Conservation (phyloP, 2,888 invertebrate genomes). For the Lasioglossum malachurum region DNA sequence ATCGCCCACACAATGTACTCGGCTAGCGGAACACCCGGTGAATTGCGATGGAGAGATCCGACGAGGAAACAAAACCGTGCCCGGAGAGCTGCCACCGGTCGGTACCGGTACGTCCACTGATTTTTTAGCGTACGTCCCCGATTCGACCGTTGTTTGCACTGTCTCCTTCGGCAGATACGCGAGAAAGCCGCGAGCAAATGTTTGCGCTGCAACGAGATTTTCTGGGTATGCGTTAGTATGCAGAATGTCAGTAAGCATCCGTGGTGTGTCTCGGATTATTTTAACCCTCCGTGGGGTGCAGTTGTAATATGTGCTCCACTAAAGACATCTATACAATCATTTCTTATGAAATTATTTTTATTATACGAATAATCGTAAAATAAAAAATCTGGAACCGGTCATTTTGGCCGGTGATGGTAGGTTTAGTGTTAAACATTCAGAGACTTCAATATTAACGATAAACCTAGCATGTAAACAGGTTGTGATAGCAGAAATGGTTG, state of each 20-base stretch:
- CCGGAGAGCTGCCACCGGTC: slow-evolving; percentile 24
- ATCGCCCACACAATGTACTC: slow-evolving; percentile 46
- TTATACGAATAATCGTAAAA: too few species aligned
- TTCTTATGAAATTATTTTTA: too few species aligned
- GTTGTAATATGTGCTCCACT: too few species aligned
- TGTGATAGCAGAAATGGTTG: too few species aligned
- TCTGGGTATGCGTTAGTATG: not conserved
- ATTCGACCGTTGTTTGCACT: slow-evolving; percentile 11
- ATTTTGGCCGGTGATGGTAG: too few species aligned
- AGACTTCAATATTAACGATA: too few species aligned
- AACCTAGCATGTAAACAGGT: too few species aligned
- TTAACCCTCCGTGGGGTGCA: not conserved
- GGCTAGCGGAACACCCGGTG: slow-evolving; percentile 54
- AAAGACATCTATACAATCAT: too few species aligned
- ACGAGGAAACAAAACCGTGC: slow-evolving; percentile 37
- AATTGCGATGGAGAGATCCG: slow-evolving; percentile 46
- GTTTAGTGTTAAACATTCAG: too few species aligned
- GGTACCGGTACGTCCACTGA: slow-evolving; percentile 30
- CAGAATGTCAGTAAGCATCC: not conserved
- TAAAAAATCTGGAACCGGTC: too few species aligned
- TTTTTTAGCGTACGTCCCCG: slow-evolving; percentile 22
- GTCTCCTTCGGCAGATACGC: not conserved
- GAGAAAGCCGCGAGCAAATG: slow-evolving; percentile 5
- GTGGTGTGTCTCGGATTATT: not conserved
- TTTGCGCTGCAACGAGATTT: slow-evolving; percentile 17